These are phyloP conservation scores for Dipus sagitta DNA, from an alignment of 2,797 vertebrate genomes.

Conservation along the genomic window DNA sequence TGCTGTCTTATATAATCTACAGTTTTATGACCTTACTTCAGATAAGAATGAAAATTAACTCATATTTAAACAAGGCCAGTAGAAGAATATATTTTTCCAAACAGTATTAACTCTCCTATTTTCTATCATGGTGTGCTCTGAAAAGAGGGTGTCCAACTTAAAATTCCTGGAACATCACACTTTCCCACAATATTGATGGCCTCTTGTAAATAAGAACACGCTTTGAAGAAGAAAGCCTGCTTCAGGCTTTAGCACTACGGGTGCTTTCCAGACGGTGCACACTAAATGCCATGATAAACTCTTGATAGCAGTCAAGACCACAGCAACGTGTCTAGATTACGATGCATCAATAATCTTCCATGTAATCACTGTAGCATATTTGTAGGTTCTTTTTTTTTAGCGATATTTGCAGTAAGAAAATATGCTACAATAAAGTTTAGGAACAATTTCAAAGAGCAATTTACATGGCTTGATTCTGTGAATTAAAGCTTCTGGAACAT, in stretches of 20 bases:
- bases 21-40: background rate
- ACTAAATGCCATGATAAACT: background rate
- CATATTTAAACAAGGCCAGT: background rate
- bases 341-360: background rate
- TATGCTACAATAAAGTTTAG: too few relatives aligned
- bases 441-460: background rate
- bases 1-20: background rate
- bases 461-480: background rate
- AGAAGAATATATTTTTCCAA: background rate
- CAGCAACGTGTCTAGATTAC: background rate
- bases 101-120: background rate
- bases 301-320: background rate
- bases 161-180: background rate
- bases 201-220: background rate
- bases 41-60: background rate
- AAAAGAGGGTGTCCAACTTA: background rate
- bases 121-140: background rate
- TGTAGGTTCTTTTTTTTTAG: too few relatives aligned
- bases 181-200: background rate
- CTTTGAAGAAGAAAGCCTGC: background rate
- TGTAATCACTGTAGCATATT: background rate
- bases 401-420: background rate
- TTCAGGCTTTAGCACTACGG: background rate
- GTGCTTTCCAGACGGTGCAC: background rate
- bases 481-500: background rate